A percentile compares a stretch with the other conserved stretches of the same genome.
These are phyloP conservation scores for Poeciliopsis gracilis DNA, from an alignment of 2,797 vertebrate genomes.

Conservation along the genomic window DNA sequence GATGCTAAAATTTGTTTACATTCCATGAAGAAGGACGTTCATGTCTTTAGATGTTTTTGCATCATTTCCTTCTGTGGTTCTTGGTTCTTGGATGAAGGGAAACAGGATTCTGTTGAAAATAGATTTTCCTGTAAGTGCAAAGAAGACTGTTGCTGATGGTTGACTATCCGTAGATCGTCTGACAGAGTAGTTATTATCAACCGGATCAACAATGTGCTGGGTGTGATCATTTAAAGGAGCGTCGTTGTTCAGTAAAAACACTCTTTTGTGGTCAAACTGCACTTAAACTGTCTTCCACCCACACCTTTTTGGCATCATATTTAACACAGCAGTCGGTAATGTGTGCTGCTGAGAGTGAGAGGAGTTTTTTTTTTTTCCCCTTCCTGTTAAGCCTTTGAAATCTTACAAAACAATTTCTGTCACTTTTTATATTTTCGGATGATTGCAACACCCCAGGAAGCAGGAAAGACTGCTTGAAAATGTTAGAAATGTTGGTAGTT, in stretches of 20 bases:
- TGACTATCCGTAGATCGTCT: background rate
- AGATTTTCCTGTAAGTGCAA: background rate
- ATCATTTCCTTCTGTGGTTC: too few species aligned
- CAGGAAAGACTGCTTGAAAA: background rate
- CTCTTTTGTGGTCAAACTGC: slow-evolving; percentile 5
- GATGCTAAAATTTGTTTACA: too few species aligned
- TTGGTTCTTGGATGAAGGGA: too few species aligned
- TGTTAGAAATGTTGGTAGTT: background rate
- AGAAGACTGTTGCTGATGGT: background rate
- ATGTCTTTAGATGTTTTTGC: too few species aligned
- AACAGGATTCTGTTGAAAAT: background rate
- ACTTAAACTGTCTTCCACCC: slow-evolving; percentile 6
- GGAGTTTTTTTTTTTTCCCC: too few species aligned
- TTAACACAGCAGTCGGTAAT: slow-evolving; percentile 1
- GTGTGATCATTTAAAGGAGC: background rate
- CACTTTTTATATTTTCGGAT: slow-evolving; percentile 12
- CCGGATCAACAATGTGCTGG: background rate
- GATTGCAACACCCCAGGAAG: background rate
- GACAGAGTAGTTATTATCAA: background rate
- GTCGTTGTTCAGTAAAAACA: background rate
- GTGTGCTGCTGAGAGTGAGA: background rate
- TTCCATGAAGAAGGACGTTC: too few species aligned
- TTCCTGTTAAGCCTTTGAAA: slow-evolving; percentile 4
- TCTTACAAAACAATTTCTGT: slow-evolving; percentile 5
- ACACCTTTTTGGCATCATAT: background rate